Evolutionary conservation across 2,113 vertebrate species (phyloP), one percentile per base, ranked within the genome.

Genomic region (Lepisosteus osseus): DNA sequence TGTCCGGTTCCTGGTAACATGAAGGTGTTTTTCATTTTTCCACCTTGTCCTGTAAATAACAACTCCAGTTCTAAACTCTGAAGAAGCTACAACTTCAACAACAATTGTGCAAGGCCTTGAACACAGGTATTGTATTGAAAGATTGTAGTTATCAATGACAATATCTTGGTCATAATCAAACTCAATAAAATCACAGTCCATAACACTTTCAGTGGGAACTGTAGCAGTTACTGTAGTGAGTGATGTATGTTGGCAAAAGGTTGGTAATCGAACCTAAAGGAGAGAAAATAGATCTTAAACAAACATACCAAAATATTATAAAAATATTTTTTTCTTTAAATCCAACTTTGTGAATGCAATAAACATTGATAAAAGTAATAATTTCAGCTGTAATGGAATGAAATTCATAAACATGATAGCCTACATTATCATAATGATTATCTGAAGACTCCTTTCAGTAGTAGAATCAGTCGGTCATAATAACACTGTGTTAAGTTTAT

Each of bases 11-110:
- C 83, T 87, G 74, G 78, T 81, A 67, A 81, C 81, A 29, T 79
- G 77, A 47, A 93, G 79, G 12, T 82, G 77, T 2, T 83, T 82
- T 70, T 85, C 81, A 1, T 91, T 88, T 74, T 86, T 93, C 96
- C 95, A 97, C 54, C 84, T 88, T 74, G 82, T 95, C 74, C 91
- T 94, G 74, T 95, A 97, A 43, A 96, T 86, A 0, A 90, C 78
- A 6, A 93, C 83, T 77, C 90, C 90, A 59, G 85, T 93, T 77
- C 84, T 86, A 77, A 86, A 90, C 76, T 94, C 91, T 0, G 92
- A 92, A 1, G 94, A 93, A 65, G 91, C 92, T 13, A 94, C 81
- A 0, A 93, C 91, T 81, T 97, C 95, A 74, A 98, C 65, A 41
- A 73, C 83, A 40, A 98, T 61, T 11, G 85, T 78, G 77, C 96